Percentiles rank a stretch among this genome's conserved stretches.
These are phyloP conservation scores for Chrysocyon brachyurus DNA, from an alignment of 2,797 vertebrate species.

Conservation along the genomic window DNA sequence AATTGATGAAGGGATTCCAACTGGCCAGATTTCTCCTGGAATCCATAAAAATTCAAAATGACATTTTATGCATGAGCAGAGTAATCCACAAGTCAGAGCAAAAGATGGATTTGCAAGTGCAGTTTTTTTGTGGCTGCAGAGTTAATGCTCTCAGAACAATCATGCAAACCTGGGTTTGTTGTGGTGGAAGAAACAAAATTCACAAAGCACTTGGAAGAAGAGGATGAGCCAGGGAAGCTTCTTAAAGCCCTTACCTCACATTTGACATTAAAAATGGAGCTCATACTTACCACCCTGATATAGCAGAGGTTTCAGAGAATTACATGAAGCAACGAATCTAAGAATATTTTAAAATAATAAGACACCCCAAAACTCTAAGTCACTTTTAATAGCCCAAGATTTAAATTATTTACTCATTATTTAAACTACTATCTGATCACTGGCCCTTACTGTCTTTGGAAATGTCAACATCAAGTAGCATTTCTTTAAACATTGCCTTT, in stretches of 20 bases:
- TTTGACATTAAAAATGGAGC: not conserved
- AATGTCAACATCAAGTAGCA: not conserved
- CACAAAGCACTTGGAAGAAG: not conserved
- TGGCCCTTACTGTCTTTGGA: not conserved
- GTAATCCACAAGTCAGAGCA: not conserved
- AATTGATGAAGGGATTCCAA: constrained; percentile 37
- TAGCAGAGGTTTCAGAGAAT: not conserved
- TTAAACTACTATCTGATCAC: not conserved
- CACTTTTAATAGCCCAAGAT: not conserved
- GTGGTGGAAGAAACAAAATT: not conserved
- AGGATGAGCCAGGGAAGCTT: not conserved
- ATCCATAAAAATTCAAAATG: constrained; percentile 48
- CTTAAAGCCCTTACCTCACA: not conserved
- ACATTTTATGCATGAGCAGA: not conserved
- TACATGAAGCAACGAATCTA: not conserved
- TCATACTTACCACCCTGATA: accelerated
- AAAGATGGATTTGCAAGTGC: not conserved
- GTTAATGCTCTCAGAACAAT: not conserved
- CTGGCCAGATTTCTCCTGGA: constrained; percentile 58
- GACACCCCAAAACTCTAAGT: not conserved
- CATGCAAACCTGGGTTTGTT: not conserved
- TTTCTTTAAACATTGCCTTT: not conserved
- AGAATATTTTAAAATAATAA: constrained; percentile 40
- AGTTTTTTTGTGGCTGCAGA: not conserved
- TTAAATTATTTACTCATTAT: not conserved